Conservation (phyloP, 2,888 invertebrate genomes). For the Acronicta aceris region DNA sequence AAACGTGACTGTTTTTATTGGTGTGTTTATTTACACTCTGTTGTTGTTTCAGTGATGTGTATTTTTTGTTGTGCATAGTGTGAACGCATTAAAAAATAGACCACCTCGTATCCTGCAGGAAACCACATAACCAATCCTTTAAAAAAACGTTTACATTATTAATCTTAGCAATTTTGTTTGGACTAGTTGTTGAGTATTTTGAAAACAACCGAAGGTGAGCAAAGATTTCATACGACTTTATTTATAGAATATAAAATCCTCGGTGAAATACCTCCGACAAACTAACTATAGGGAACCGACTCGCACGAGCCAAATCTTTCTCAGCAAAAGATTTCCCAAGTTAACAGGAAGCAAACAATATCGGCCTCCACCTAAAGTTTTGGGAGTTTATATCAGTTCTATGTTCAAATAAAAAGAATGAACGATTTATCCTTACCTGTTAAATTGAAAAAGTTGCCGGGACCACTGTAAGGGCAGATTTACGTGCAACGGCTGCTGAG, state of each 20-base stretch:
- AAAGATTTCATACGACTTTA: not conserved
- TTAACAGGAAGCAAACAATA: slow-evolving; percentile 81
- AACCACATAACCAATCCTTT: too few species aligned
- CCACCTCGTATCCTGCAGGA: not conserved
- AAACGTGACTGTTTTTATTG: slow-evolving; percentile 11
- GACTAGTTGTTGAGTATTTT: too few species aligned
- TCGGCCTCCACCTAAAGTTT: slow-evolving; percentile 74
- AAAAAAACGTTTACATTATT: too few species aligned
- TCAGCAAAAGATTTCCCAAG: slow-evolving; percentile 74
- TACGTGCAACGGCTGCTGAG: slow-evolving; percentile 86
- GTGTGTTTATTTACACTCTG: slow-evolving; percentile 38
- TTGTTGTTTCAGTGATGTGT: slow-evolving; percentile 11
- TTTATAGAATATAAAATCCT: slow-evolving; percentile 27
- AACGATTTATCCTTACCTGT: slow-evolving; percentile 89
- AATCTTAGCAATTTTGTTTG: too few species aligned
- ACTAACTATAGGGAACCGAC: slow-evolving; percentile 43
- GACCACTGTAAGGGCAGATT: slow-evolving; percentile 86
- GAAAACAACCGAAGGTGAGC: too few species aligned
- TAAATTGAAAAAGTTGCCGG: slow-evolving; percentile 89
- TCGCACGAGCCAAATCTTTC: slow-evolving; percentile 56
- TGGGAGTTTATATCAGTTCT: slow-evolving; percentile 86
- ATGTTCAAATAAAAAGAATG: slow-evolving; percentile 88
- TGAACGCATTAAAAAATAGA: not conserved
- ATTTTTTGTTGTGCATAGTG: slow-evolving; percentile 11
- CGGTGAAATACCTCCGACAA: slow-evolving; percentile 23